phyloP scores from a whole-genome alignment of 2,797 vertebrate genomes.

The Acanthornis magna region DNA sequence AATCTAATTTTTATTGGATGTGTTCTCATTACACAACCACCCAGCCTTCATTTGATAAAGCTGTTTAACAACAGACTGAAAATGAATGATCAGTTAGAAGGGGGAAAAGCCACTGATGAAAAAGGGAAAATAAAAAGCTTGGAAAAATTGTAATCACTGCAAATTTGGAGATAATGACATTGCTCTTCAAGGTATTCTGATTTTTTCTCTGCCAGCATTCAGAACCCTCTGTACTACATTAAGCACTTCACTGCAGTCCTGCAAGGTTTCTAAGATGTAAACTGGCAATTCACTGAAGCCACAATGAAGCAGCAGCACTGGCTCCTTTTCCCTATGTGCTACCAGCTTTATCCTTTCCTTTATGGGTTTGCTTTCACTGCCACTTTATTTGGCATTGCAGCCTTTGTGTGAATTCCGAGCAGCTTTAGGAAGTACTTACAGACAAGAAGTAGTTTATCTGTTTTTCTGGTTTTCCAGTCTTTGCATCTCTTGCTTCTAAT shows the following conservation, averaged over 20 bases:
- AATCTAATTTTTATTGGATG: conserved; percentile 53
- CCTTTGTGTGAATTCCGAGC: neutral
- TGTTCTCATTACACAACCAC: conserved; percentile 40
- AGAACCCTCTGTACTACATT: neutral
- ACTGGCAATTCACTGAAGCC: neutral
- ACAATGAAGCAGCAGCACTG: neutral
- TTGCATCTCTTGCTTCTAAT: neutral
- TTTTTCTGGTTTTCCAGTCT: neutral
- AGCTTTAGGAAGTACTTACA: neutral
- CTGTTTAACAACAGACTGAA: conserved; percentile 18
- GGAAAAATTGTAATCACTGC: conserved; percentile 2
- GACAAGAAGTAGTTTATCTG: neutral
- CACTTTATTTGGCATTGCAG: neutral
- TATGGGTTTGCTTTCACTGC: neutral
- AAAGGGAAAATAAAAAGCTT: neutral
- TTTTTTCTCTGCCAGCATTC: neutral
- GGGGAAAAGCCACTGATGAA: neutral
- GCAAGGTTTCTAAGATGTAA: neutral
- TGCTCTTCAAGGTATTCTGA: neutral
- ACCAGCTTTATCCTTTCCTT: neutral
- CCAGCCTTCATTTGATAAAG: conserved; percentile 45
- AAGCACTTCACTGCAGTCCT: neutral
- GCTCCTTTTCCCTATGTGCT: neutral
- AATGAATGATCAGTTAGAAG: neutral
- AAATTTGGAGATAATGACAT: neutral